phyloP scores from a whole-genome alignment of 2,888 invertebrate genomes.

The Drosophila subquinaria region DNA sequence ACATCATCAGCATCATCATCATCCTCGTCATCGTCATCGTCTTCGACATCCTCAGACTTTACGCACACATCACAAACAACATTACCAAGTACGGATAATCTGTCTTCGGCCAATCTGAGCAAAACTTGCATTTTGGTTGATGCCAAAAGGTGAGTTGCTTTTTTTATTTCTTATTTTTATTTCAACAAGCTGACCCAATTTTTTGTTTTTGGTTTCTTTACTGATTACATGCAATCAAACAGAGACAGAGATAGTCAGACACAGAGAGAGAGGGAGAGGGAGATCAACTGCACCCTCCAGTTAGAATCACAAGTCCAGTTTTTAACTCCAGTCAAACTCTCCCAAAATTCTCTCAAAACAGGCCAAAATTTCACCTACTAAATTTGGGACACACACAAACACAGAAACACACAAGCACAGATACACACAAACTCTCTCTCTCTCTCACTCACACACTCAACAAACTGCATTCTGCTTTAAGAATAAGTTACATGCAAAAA shows the following conservation, averaged over 20 bases:
- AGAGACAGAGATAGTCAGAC: not conserved
- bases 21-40: constrained; percentile 50
- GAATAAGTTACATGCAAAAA: constrained; percentile 50
- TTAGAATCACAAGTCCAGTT: constrained; percentile 49
- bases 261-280: not conserved
- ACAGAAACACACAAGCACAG: not conserved
- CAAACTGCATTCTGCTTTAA: constrained; percentile 43
- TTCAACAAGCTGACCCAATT: constrained; percentile 26
- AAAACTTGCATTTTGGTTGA: constrained; percentile 81
- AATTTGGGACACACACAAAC: constrained; percentile 62
- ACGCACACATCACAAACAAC: constrained; percentile 77
- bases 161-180: constrained; percentile 11
- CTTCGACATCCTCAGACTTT: constrained; percentile 73
- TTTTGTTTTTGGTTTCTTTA: constrained; percentile 13
- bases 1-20: constrained; percentile 10
- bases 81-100: constrained; percentile 78
- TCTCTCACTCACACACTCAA: not conserved
- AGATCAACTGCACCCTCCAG: constrained; percentile 23
- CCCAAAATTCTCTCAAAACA: constrained; percentile 25
- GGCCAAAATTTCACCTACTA: constrained; percentile 67
- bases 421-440: constrained; percentile 1
- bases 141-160: constrained; percentile 75
- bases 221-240: constrained; percentile 26
- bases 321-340: constrained; percentile 11
- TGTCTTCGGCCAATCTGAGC: constrained; percentile 77